phyloP scores from a whole-genome alignment of 2,797 vertebrate species.

The Notamacropus eugenii region DNA sequence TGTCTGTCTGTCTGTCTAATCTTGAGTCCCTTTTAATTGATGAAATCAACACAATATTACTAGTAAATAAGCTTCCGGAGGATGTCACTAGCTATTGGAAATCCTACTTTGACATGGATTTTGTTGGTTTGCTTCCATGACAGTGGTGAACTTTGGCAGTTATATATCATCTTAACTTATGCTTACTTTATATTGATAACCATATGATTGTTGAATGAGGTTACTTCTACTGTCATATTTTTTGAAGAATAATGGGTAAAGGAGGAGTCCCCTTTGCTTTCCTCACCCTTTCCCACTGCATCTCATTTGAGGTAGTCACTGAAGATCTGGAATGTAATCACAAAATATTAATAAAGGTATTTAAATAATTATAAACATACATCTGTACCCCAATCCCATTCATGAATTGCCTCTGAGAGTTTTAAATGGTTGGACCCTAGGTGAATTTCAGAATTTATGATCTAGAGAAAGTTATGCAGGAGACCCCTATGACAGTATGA shows the following conservation, averaged over 20 bases:
- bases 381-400: neutral
- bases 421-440: neutral
- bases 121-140: no score
- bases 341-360: neutral
- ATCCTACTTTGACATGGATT: no score
- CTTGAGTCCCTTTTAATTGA: no score
- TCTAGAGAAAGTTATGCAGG: neutral
- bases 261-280: neutral
- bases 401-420: neutral
- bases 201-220: neutral
- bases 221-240: neutral
- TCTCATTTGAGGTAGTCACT: neutral
- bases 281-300: neutral
- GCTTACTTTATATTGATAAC: no score
- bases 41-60: no score
- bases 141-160: no score
- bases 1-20: no score
- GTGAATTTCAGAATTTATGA: neutral
- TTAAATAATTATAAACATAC: neutral
- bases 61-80: no score
- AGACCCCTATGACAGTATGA: neutral
- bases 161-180: no score
- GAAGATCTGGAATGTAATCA: neutral
- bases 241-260: neutral
- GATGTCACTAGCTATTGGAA: no score